Base-by-base conservation (phyloP, 2,797 vertebrate species). In the Chiroxiphia lanceolata region DNA sequence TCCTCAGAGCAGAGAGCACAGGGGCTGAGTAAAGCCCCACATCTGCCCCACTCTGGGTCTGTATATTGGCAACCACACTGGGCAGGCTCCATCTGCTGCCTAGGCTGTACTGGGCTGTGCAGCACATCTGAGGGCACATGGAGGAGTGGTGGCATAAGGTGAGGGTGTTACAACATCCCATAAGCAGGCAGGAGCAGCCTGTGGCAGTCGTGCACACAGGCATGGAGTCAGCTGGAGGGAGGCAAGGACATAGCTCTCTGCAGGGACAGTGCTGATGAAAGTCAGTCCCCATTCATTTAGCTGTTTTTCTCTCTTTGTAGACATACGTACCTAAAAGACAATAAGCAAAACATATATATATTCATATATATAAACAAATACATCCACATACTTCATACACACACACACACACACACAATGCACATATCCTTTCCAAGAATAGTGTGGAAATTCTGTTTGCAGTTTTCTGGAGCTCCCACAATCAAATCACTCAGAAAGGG, bases 111-210 rank as follows among this genome's bases (percentile, higher is more conserved):
- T 42, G 31, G 23, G 23, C 67, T 57, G 48, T 3, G 7, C 31
- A 33, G 9, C 13, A 22, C 2, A 3, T 42, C 75, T 0, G 0
- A 60, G 64, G 15, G 27, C n/a, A 21, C 2, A 0, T 0, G 2
- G 47, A 80, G 59, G 26, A 45, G 29, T 15, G 10, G 22, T 29
- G 44, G 57, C 10, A 5, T 22, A 18, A 64, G 45, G 67, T 65
- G 67, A 74, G 79, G 19, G n/a, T 74, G 31, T 44, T 60, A 13
- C 38, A 45, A 31, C 23, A 9, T 38, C 80, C 48, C 0, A 0
- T 13, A 33, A 63, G 53, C 33, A 45, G 45, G 67, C 6, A 7
- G 31, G 16, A 74, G 29, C 76, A 83, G n/a, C 42, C 65, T 51
- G 31, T 2, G 1, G n/a, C 38, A 69, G 53, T 29, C 13, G 26